These are phyloP conservation scores for Drosophila limbata DNA, from an alignment of 2,888 invertebrate species.

Conservation along the genomic window DNA sequence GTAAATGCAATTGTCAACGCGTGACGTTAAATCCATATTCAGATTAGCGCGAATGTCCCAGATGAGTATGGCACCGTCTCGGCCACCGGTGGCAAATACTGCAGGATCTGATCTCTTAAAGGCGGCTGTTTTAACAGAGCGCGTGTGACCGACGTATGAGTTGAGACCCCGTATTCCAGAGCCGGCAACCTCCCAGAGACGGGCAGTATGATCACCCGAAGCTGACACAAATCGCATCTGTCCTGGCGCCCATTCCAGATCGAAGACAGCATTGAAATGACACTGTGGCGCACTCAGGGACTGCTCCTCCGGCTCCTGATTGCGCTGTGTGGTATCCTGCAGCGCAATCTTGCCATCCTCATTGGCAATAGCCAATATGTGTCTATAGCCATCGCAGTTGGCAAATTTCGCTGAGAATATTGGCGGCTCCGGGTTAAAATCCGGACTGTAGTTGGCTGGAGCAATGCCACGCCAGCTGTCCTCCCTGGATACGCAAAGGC, in stretches of 20 bases:
- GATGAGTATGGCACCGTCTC: slow-evolving; percentile 94
- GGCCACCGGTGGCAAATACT: slow-evolving; percentile 94
- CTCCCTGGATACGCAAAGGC: slow-evolving; percentile 88
- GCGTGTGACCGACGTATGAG: slow-evolving; percentile 91
- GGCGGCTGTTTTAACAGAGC: slow-evolving; percentile 93
- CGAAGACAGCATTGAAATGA: slow-evolving; percentile 95
- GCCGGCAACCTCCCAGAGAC: slow-evolving; percentile 91
- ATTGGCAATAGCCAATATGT: slow-evolving; percentile 92
- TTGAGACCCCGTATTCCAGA: slow-evolving; percentile 86
- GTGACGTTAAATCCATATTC: slow-evolving; percentile 85
- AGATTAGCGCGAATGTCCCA: slow-evolving; percentile 91
- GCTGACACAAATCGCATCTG: slow-evolving; percentile 93
- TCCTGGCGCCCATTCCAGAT: slow-evolving; percentile 93
- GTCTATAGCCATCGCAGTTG: slow-evolving; percentile 88
- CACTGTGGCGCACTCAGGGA: slow-evolving; percentile 87
- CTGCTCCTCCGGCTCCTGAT: slow-evolving; percentile 84
- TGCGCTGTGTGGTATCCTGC: slow-evolving; percentile 86
- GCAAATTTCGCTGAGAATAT: slow-evolving; percentile 93
- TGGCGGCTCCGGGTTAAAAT: slow-evolving; percentile 89
- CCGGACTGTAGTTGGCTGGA: slow-evolving; percentile 85
- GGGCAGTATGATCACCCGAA: slow-evolving; percentile 93
- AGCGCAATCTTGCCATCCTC: slow-evolving; percentile 91
- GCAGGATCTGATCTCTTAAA: slow-evolving; percentile 90
- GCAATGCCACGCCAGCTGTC: slow-evolving; percentile 89
- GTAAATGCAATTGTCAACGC: slow-evolving; percentile 90